Evolutionary conservation across 2,797 vertebrate genomes (phyloP), one percentile per base, ranked within the genome.

Genomic region (Coregonus sp.): DNA sequence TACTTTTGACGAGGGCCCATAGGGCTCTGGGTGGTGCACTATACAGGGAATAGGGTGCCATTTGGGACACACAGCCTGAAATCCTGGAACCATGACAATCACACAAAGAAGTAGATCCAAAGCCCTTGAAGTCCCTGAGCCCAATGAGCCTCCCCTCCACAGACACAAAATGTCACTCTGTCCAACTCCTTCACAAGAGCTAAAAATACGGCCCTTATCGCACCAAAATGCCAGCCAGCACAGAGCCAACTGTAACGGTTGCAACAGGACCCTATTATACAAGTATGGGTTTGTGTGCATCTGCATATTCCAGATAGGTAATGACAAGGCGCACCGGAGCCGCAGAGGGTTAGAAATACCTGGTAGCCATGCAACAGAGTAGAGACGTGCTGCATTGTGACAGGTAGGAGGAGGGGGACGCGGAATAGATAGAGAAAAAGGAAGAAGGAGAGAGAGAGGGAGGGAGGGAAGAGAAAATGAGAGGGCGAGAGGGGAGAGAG

Each of bases 131-230:
- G 5, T 37, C 16, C 68, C 68, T 16, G 18, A 40, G 68, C 37
- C 67, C 68, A 40, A 70, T 40, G 6, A 40, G 37, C 18, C 51
- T 25, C 59, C 37, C 77, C 75, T 73, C 74, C 47, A 35, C 31
- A 54, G 69, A 56, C 78, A 78, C 70, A 75, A 82, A 88, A 77
- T 80, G 69, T 16, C 80, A 80, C 66, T 51, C 31, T 67, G 11
- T 67, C 29, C 65, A n/a, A 25, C 68, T 69, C 73, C 72, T 73
- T 71, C 75, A 65, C 68, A 25, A 29, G 18, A 50, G 75, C 78
- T 82, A 81, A 85, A 88, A 85, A 88, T 83, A 83, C 67, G 66
- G 35, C 56, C 61, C 73, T 82, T 77, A 86, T 86, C 82, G 65
- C 74, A 59, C 33, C 61, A 76, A 81, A 82, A 80, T 70, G 75